Evolutionary conservation across 2,888 invertebrate genomes (phyloP), one percentile per base, ranked within the genome.

Genomic region (Tineola bisselliella): DNA sequence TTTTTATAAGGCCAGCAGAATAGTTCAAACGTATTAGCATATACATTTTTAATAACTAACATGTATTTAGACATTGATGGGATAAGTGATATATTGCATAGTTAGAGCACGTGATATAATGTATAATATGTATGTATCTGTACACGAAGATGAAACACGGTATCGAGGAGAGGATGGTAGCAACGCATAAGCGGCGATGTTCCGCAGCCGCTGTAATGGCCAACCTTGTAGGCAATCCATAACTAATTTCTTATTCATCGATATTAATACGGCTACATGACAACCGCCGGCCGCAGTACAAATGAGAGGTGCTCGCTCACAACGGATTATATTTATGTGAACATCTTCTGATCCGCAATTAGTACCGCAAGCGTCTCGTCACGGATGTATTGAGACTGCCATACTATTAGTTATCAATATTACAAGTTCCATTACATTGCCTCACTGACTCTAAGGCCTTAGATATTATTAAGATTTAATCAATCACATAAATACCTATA

Each of bases 231-330:
- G 68, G 73, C 75, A 81, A 84, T 86, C 81, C 79, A 86, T 86
- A 83, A 84, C 82, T 78, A 79, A 84, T 84, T 84, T 87, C 81
- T 84, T 84, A 87, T 86, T 84, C 86, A 86, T 87, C 84, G 84
- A 82, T 83, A 82, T 84, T 82, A 84, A 84, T 84, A 81, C 76
- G 73, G 72, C 69, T 77, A 84, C 86, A 86, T 79, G 84, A 84
- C 84, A 81, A 81, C 81, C 82, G 77, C 79, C 77, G 74, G 79
- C 74, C 78, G 76, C 66, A 66, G 70, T 82, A 87, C 86, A 84
- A 84, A 87, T 86, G 84, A 81, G 79, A 74, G 75, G 70, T 72
- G 74, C 76, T 19, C 76, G 77, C 76, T 80, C 80, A 75, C 76
- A 75, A 72, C 75, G 71, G 79, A 78, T 81, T 80, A 81, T 80